phyloP scores from a whole-genome alignment of 2,888 invertebrate genomes.

The Diarsia rubi region DNA sequence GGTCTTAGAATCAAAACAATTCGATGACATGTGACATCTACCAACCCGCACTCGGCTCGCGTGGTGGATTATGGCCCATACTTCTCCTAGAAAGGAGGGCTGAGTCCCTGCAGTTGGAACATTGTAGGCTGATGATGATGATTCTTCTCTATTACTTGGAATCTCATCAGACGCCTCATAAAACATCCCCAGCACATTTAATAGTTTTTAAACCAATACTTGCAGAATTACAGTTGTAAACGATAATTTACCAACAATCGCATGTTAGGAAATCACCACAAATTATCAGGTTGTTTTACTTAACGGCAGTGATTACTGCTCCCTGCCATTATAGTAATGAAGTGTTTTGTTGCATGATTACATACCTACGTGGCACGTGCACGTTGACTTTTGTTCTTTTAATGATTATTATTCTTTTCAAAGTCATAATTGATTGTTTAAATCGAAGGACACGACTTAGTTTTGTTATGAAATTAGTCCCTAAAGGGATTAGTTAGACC shows the following conservation, averaged over 20 bases:
- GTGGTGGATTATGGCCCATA: no score
- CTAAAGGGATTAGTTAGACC: not conserved
- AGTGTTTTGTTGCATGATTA: slow-evolving; percentile 16
- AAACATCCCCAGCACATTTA: no score
- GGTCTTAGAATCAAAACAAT: no score
- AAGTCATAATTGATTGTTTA: no score
- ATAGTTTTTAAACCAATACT: not conserved
- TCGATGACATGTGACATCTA: no score
- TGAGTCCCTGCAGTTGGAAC: no score
- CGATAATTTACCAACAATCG: slow-evolving; percentile 12
- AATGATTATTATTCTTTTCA: not conserved
- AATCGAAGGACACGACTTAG: not conserved
- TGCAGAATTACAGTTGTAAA: not conserved
- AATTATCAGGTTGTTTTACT: slow-evolving; percentile 48
- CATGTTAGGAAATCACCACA: slow-evolving; percentile 44
- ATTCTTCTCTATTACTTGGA: no score
- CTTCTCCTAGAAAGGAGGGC: no score
- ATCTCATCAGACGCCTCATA: no score
- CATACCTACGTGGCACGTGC: not conserved
- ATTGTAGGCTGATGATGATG: no score
- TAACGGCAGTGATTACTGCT: slow-evolving; percentile 28
- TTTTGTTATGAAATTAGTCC: not conserved
- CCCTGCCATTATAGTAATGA: slow-evolving; percentile 1
- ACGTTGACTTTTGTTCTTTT: slow-evolving; percentile 8
- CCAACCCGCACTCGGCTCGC: no score